Evolutionary conservation across 2,888 invertebrate species (phyloP), one percentile per base, ranked within the genome.

Genomic region (Ochropleura leucogaster): DNA sequence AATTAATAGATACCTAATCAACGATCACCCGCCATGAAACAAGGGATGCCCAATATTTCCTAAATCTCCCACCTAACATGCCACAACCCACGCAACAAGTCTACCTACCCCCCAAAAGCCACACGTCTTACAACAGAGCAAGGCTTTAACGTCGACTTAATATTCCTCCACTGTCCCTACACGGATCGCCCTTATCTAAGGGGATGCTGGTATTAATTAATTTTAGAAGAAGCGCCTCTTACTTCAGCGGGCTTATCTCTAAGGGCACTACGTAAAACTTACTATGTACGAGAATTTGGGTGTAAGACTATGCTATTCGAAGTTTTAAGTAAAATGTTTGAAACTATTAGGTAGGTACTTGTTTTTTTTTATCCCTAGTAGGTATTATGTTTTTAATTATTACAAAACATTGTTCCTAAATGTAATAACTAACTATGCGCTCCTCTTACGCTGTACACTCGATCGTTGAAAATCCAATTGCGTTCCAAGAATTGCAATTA

Each of bases 191-290:
- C 74, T 77, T 72, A 80, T 77, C 84, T 73, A 47, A 73, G 49
- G 73, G 68, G 82, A 85, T 83, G 75, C 67, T 66, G 81, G 81
- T 67, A 74, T 84, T 86, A 84, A 84, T 86, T 84, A 86, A 84
- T 84, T 84, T 63, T 51, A 77, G 64, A 72, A 77, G 80, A 74
- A 73, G 66, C 72, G 63, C 79, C 79, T 85, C 81, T 80, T 84
- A 67, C 62, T 74, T 68, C 46, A 20, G 46, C 68, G 40, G 55
- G 53, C 57, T 84, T 80, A 80, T 80, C 84, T 80, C 46, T 14
- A 44, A 55, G 68, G 64, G 74, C 42, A n/a, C 49, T 40, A 18
- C 55, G 67, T 79, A 73, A 60, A 72, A 72, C 80, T 80, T 62
- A 14, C 44, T 44, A 53, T 77, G 64, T 40, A 47, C 5, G 57